These are phyloP conservation scores for Podarcis lilfordi DNA, from an alignment of 2,797 vertebrate species.

Conservation along the genomic window DNA sequence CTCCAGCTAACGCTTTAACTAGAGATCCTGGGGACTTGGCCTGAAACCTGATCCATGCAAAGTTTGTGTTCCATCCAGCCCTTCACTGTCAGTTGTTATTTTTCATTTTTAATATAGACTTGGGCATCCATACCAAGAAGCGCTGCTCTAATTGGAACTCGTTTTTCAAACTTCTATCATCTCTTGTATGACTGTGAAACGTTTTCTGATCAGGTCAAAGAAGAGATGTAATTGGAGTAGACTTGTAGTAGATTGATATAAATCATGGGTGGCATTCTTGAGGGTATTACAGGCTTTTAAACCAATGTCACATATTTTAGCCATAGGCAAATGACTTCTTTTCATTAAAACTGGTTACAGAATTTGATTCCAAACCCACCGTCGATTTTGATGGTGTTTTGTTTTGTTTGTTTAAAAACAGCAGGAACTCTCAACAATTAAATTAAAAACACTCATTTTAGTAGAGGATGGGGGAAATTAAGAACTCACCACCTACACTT, in stretches of 20 bases:
- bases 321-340: constrained; percentile 10
- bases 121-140: neutral
- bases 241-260: neutral
- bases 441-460: neutral
- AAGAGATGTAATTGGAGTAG: constrained; percentile 39
- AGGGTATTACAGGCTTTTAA: constrained; percentile 13
- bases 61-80: neutral
- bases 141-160: constrained; percentile 12
- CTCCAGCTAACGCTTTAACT: neutral
- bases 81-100: constrained; percentile 6
- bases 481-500: neutral
- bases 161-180: neutral
- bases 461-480: neutral
- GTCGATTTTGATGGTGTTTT: neutral
- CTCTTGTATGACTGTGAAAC: neutral
- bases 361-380: neutral
- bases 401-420: neutral
- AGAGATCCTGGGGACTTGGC: neutral
- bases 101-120: neutral
- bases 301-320: constrained; percentile 43
- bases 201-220: neutral
- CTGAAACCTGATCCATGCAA: neutral
- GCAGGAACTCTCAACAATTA: neutral
- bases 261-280: neutral
- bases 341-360: constrained; percentile 14